These are phyloP conservation scores for Volucella inanis DNA, from an alignment of 2,888 invertebrate genomes.

Conservation along the genomic window DNA sequence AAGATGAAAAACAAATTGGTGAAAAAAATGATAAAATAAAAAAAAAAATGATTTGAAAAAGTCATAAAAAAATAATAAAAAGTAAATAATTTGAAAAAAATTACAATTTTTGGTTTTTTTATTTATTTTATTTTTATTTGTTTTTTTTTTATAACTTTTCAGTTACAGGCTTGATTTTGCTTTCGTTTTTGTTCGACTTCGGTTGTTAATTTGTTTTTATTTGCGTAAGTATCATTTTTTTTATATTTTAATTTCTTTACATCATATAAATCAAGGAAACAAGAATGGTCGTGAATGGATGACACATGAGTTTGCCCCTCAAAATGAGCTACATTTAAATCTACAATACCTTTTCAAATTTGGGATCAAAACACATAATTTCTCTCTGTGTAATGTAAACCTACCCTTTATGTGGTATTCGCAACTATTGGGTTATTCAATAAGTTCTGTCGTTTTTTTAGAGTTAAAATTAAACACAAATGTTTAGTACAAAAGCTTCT, in stretches of 20 bases:
- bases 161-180: slow-evolving; percentile 5
- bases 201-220: slow-evolving; percentile 20
- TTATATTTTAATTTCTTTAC: not conserved
- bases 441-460: no score
- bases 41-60: slow-evolving; percentile 29
- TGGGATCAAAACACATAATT: no score
- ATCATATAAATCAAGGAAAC: not conserved
- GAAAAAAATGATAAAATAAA: slow-evolving; percentile 40
- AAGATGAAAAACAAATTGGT: slow-evolving; percentile 69
- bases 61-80: slow-evolving; percentile 58
- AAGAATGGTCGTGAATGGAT: not conserved
- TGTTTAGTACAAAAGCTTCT: no score
- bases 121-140: slow-evolving; percentile 29
- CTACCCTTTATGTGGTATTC: no score
- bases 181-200: slow-evolving; percentile 10
- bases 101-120: slow-evolving; percentile 61
- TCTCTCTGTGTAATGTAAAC: no score
- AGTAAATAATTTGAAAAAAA: slow-evolving; percentile 68
- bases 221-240: slow-evolving; percentile 46
- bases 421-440: no score
- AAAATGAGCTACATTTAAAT: no score
- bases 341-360: no score
- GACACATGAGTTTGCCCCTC: not conserved
- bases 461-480: no score
- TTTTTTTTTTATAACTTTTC: slow-evolving; percentile 19